Evolutionary conservation across 2,113 vertebrate genomes (phyloP).

Genomic region (Labrus mixtus): DNA sequence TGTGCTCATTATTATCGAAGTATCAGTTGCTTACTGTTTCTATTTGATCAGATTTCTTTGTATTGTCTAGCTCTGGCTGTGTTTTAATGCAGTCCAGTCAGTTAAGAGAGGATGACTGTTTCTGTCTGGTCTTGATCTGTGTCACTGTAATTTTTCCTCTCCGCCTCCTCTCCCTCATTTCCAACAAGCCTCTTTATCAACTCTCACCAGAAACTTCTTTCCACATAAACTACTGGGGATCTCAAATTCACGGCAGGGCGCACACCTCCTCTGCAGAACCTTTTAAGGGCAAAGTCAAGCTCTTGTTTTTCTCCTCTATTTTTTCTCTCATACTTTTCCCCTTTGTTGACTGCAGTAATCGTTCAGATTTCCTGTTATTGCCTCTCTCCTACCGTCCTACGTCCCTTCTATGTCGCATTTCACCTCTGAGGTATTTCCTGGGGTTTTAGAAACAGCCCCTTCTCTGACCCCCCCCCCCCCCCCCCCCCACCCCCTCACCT

Average conservation of each 20-base stretch:
- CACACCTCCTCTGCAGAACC: slow-evolving; percentile 65
- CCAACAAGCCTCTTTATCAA: slow-evolving; percentile 65
- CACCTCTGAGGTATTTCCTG: slow-evolving; percentile 84
- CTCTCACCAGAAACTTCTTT: slow-evolving; percentile 70
- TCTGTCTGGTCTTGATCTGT: slow-evolving; percentile 35
- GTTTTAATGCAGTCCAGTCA: slow-evolving; percentile 10
- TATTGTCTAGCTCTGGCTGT: slow-evolving; percentile 10
- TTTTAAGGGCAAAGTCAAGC: slow-evolving; percentile 78
- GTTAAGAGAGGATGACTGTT: slow-evolving; percentile 37
- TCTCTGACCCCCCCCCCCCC: slow-evolving; percentile 47
- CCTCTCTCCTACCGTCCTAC: slow-evolving; percentile 61
- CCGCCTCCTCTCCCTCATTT: slow-evolving; percentile 45
- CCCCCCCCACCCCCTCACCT: slow-evolving; percentile 43
- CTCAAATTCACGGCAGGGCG: slow-evolving; percentile 34
- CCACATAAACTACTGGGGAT: slow-evolving; percentile 58
- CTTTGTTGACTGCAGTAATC: slow-evolving; percentile 74
- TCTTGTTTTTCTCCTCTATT: slow-evolving; percentile 60
- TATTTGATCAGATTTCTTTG: slow-evolving; percentile 18
- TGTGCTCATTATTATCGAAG: background rate
- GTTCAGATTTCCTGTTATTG: slow-evolving; percentile 80
- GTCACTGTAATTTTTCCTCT: slow-evolving; percentile 44
- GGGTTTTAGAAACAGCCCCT: slow-evolving; percentile 64
- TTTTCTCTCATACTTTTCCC: slow-evolving; percentile 20
- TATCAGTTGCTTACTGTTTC: slow-evolving; percentile 5
- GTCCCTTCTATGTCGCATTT: slow-evolving; percentile 68